Evolutionary conservation across 1,140 invertebrate genomes (phyloP).

Genomic region (Ceratina japonica): DNA sequence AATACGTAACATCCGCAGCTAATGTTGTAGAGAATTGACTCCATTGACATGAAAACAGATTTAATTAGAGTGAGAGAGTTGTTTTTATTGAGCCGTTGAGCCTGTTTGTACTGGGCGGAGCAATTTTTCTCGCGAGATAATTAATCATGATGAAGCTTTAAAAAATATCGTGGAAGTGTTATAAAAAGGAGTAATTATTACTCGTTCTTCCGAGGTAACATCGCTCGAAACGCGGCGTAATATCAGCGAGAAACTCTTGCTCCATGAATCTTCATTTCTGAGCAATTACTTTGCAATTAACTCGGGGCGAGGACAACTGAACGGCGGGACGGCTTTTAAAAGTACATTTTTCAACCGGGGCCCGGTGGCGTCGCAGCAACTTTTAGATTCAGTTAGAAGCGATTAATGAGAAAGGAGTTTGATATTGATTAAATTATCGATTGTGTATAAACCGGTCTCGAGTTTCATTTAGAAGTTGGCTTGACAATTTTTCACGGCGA

Average conservation of each 20-base stretch:
- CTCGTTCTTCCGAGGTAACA: neutral
- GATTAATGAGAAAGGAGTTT: neutral
- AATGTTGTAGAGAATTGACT: too few species aligned
- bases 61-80: too few species aligned
- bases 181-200: neutral
- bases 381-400: neutral
- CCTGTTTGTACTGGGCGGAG: too few species aligned
- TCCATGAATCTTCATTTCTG: slow-evolving; percentile 26
- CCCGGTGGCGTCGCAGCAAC: neutral
- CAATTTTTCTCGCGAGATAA: too few species aligned
- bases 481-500: neutral
- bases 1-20: too few species aligned
- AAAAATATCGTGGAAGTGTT: neutral
- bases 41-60: too few species aligned
- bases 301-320: neutral
- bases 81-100: too few species aligned
- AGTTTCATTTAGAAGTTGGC: neutral
- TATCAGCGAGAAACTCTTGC: neutral
- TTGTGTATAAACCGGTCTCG: too few species aligned
- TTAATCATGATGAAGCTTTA: too few species aligned
- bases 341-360: slow-evolving; percentile 3
- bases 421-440: too few species aligned
- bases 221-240: neutral
- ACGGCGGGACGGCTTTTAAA: slow-evolving; percentile 1
- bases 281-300: slow-evolving; percentile 35